These are phyloP conservation scores for Spodoptera litura DNA, from an alignment of 1,140 invertebrate genomes.

Conservation along the genomic window DNA sequence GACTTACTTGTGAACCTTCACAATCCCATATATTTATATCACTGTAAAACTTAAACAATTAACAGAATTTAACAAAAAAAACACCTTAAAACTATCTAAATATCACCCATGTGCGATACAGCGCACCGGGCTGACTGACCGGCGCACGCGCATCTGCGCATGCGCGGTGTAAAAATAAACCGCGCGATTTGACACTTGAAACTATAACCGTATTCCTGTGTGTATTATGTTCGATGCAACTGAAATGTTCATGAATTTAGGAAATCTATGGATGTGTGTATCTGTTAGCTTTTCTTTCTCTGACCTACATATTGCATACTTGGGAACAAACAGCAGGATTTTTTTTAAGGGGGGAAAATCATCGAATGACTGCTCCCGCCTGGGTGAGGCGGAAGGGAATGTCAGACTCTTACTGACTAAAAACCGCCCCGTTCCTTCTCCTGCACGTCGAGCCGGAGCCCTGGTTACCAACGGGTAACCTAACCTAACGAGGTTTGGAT, in stretches of 20 bases:
- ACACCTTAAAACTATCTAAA: neutral
- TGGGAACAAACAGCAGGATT: no score
- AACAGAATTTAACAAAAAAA: neutral
- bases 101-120: conserved; percentile 9
- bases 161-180: conserved; percentile 57
- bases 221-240: conserved; percentile 16
- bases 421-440: no score
- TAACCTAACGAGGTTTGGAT: no score
- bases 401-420: no score
- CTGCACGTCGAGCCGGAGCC: no score
- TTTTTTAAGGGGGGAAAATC: no score
- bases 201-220: conserved; percentile 24
- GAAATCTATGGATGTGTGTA: no score
- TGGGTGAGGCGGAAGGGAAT: no score
- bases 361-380: no score
- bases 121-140: conserved; percentile 39
- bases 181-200: conserved; percentile 52
- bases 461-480: no score
- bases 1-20: neutral
- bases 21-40: neutral
- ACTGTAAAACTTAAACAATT: neutral
- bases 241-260: neutral
- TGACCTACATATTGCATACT: no score
- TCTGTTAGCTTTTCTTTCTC: no score
- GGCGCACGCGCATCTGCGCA: conserved; percentile 48